Base-by-base conservation (phyloP, 1,140 invertebrate genomes). In the Aphaenogaster ashmeadi region DNA sequence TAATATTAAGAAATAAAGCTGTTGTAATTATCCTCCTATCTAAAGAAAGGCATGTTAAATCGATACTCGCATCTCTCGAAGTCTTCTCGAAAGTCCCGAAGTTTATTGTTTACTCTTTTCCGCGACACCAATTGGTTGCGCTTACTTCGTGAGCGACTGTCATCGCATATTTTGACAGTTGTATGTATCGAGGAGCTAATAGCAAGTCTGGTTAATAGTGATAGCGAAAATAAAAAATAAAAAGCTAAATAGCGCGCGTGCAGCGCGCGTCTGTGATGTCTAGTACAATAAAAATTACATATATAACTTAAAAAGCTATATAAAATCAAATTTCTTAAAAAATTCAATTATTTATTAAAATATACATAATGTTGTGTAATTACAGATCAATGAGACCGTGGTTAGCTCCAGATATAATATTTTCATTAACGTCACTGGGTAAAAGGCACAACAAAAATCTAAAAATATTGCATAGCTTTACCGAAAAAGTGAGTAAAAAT, bases 391-490 rank as follows among this genome's bases (percentile, higher is more conserved):
- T 96, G 36, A 96, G 95, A 15, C 97, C 97, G 0, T 97, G 97
- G 96, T 92, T 97, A 4, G 96, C 96, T 87, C 90, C 94, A 0
- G 93, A 96, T 18, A 81, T 95, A 2, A 87, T 97, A 0, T 97
- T 96, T 90, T 92, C 94, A 52, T 87, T 96, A 2, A 94, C 96
- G 2, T 90, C 95, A 3, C 72, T 89, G 67, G 96, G 96, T 1
- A 94, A 94, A 87, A 91, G 94, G 77, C 96, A 97, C 83, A 94
- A 96, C 11, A 93, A 96, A 90, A 95, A 96, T 33, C 90, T 98
- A 1, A 95, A 97, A 72, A 94, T 97, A 64, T 94, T 99, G 38
- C 98, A 98, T 89, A 93, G 94, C 18, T 98, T 98, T 87, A 97
- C 94, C 4, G 96, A 94, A 93, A 96, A 92, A 90, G 97, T 97